Evolutionary conservation across 2,888 invertebrate genomes (phyloP).

Genomic region (Luffia ferchaultella): DNA sequence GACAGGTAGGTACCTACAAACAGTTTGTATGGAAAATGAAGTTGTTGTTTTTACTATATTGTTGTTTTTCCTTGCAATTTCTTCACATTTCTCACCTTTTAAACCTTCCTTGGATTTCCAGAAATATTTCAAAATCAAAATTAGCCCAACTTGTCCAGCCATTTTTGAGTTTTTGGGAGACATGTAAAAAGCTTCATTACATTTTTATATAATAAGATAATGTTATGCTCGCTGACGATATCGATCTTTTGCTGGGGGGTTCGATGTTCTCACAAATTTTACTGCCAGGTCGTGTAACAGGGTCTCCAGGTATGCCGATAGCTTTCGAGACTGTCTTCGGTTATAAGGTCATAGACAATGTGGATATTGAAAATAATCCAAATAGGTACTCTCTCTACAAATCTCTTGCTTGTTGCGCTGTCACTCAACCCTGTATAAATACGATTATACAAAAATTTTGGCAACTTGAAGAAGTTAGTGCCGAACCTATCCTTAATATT

Average conservation of each 20-base stretch:
- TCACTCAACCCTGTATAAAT: not conserved
- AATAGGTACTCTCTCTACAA: not conserved
- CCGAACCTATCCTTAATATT: not conserved
- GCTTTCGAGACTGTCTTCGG: not conserved
- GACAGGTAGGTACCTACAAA: too few species aligned
- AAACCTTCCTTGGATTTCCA: too few species aligned
- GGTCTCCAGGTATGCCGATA: not conserved
- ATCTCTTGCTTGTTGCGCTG: not conserved
- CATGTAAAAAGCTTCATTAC: too few species aligned
- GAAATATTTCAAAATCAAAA: not conserved
- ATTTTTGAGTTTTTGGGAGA: not conserved
- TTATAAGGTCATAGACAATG: not conserved
- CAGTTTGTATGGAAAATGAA: too few species aligned
- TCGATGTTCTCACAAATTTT: too few species aligned
- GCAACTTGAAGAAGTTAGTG: not conserved
- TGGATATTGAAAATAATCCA: not conserved
- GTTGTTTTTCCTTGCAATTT: too few species aligned
- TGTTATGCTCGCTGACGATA: too few species aligned
- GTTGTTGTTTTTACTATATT: too few species aligned
- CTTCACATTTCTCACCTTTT: too few species aligned
- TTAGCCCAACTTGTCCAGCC: not conserved
- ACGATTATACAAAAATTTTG: not conserved
- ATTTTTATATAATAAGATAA: too few species aligned
- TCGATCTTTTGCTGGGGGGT: too few species aligned
- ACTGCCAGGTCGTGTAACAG: not conserved